Base-by-base conservation (phyloP, 2,113 vertebrate species). In the Vulpes lagopus region DNA sequence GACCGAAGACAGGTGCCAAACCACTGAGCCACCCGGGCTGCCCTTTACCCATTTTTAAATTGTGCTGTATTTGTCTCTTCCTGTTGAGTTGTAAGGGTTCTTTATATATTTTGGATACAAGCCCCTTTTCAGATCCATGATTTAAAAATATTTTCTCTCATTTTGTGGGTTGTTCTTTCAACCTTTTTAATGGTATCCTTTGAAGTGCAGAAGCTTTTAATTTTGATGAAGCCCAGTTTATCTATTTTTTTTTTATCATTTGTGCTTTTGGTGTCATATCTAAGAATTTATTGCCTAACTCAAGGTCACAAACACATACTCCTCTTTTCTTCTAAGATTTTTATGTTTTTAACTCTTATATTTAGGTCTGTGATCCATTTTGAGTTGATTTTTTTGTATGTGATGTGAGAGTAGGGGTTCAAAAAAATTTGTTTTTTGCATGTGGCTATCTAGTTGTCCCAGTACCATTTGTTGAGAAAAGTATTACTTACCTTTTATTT, bases 321-420 rank as follows among this genome's bases (percentile, higher is more conserved):
- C 11, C 32, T 57, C 19, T 81, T 86, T 94, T 79, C 55, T 96
- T 65, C 25, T 59, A 73, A 93, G 57, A 35, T 27, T 85, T 88
- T 85, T n/a, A 80, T 53, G 55, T 23, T 88, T 92, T 92, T 84
- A 64, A 27, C 51, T 89, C 38, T 94, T 85, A 73, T 22, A 73
- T 91, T 96, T 96, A 38, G n/a, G 32, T 94, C 10, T 87, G 10
- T 43, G 38, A 23, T 57, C 62, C 14, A 62, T 88, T 88, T 78
- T 82, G 49, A 78, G 76, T 57, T 94, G 76, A 67, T 91, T 92
- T 88, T 96, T 92, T 96, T 92, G 10, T 62, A 71, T 84, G 71
- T 86, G n/a, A 22, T 53, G 3, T 95, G 57, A 89, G 73, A 7
- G 27, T 3, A 94, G 55, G 53, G 43, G 11, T 89, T 25, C 17